A percentile compares a stretch with the other conserved stretches of the same genome.
Evolutionary conservation across 1,140 invertebrate genomes (phyloP).

Genomic region (Eumaeus atala): DNA sequence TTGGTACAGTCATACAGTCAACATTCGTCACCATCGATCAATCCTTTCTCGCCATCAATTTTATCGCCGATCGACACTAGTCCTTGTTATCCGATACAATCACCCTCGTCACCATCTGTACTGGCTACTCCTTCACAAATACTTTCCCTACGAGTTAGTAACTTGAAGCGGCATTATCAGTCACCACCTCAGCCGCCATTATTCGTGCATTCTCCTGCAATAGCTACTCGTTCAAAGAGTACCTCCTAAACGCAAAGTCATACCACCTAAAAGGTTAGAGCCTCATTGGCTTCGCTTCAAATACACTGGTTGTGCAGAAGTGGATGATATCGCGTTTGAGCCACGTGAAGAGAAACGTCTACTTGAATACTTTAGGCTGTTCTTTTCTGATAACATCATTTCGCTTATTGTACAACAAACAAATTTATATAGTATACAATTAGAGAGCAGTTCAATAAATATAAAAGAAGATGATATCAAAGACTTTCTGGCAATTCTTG

Average conservation of each 20-base stretch:
- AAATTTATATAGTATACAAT: too few species aligned
- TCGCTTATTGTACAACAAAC: too few species aligned
- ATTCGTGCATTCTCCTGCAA: too few species aligned
- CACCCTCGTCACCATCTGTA: not conserved
- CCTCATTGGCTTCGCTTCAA: not conserved
- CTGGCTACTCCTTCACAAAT: not conserved
- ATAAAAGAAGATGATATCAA: slow-evolving; percentile 7
- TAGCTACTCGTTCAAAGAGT: not conserved
- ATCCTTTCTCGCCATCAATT: not conserved
- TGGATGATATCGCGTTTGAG: too few species aligned
- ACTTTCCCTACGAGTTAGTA: not conserved
- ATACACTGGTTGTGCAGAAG: too few species aligned
- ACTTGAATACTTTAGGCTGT: too few species aligned
- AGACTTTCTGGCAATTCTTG: slow-evolving; percentile 3
- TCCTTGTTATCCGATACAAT: not conserved
- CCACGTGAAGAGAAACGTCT: too few species aligned
- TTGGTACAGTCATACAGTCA: slow-evolving; percentile 3
- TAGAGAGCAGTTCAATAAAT: not conserved
- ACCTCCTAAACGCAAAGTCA: not conserved
- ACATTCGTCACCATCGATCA: slow-evolving; percentile 6
- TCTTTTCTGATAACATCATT: too few species aligned
- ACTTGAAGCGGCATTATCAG: not conserved
- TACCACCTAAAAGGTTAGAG: not conserved
- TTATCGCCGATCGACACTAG: not conserved
- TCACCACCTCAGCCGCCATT: not conserved